Base-by-base conservation (phyloP, 2,888 invertebrate species). In the Pocota personata region DNA sequence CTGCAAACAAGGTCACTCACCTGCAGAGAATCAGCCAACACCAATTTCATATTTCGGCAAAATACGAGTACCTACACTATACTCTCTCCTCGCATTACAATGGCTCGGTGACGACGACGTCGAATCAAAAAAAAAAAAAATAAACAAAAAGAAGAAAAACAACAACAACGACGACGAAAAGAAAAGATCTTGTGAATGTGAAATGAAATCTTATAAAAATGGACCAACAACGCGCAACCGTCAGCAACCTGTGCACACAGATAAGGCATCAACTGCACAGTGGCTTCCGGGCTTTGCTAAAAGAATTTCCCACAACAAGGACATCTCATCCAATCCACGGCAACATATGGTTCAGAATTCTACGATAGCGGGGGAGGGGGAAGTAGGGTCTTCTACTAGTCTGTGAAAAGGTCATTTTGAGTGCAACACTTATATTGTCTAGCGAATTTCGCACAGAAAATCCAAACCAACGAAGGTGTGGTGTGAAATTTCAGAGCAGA, bases 1-100 rank as follows among this genome's bases (percentile, higher is more conserved):
- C 12, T 32, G 0, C 32, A 19, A 67, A 32, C 35, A 67, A 69
- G 67, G 58, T 77, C 50, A 69, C 58, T 77, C 77, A 77, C 67
- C 77, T 24, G 40, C 35, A 3, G 40, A 40, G 6, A 55, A 4
- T 43, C 30, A 16, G 16, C 30, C 27, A 43, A 77, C 40, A 69
- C 14, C 10, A 6, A 16, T 46, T 30, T 76, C 19, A 7, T 12
- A n/a, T 71, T 46, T 71, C 40, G 6, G 5, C 19, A 6, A 19
- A 5, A 37, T 69, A 19, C n/a, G n/a, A n/a, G n/a, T n/a, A n/a
- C n/a, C n/a, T n/a, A n/a, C n/a, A n/a, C n/a, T 14, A 14, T 48
- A 16, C 14, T 8, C 12, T 16, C 37, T 40, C 30, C 30, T 64
- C 64, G 14, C 16, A n/a, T 3, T 12, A 12, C 35, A 50, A 40